A percentile compares a stretch with the other conserved stretches of the same genome.
These are phyloP conservation scores for Cinclus cinclus DNA, from an alignment of 2,113 vertebrate species.

Conservation along the genomic window DNA sequence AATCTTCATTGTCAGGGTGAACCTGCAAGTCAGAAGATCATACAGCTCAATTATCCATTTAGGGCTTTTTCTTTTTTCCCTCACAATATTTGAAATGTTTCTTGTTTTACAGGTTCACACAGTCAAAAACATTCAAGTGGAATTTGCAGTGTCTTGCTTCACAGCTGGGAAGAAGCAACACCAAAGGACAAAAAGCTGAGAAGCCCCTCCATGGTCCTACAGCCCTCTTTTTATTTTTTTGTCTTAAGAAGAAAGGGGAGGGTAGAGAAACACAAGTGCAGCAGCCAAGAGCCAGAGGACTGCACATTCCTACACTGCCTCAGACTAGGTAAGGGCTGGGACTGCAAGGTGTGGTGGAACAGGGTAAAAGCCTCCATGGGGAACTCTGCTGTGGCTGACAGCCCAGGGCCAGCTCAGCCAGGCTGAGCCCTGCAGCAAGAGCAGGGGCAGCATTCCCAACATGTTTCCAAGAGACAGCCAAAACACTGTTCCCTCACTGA, in stretches of 20 bases:
- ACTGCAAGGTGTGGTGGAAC: neutral
- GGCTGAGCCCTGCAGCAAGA: neutral
- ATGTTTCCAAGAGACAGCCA: neutral
- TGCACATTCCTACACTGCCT: neutral
- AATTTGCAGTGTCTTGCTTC: neutral
- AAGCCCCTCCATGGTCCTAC: neutral
- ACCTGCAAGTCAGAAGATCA: constrained; percentile 75
- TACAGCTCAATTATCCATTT: neutral
- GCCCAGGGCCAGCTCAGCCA: neutral
- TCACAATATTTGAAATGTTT: neutral
- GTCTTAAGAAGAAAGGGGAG: neutral
- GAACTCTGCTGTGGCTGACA: neutral
- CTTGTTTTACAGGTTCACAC: neutral
- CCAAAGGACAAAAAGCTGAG: neutral
- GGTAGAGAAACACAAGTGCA: neutral
- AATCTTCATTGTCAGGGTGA: constrained; percentile 95
- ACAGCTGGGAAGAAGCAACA: neutral
- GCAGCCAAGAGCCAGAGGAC: neutral
- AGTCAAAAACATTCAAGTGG: neutral
- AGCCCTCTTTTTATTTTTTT: neutral
- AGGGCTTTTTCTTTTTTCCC: fast-evolving
- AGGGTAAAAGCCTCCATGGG: neutral
- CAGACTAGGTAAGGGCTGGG: neutral
- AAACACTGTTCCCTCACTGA: neutral
- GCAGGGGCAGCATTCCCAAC: neutral